A percentile compares a stretch with the other conserved stretches of the same genome.
Evolutionary conservation across 2,888 invertebrate species (phyloP).

Genomic region (Portevinia maculata): DNA sequence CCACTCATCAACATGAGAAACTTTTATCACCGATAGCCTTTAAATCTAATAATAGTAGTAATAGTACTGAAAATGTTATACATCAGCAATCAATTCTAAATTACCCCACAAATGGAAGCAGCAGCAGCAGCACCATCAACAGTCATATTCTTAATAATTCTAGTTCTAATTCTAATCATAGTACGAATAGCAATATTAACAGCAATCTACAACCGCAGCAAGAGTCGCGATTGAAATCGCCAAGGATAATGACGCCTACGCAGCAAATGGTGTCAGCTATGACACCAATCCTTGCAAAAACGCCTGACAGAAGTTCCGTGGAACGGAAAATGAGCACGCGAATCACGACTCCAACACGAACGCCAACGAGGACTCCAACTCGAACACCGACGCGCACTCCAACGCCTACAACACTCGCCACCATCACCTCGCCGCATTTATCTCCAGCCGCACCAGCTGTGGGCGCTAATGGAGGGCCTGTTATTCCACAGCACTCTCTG

Average conservation of each 20-base stretch:
- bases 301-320: conserved; percentile 75
- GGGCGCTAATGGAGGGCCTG: conserved; percentile 55
- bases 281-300: conserved; percentile 58
- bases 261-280: conserved; percentile 34
- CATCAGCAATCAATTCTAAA: conserved; percentile 75
- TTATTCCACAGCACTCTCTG: conserved; percentile 74
- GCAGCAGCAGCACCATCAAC: conserved; percentile 54
- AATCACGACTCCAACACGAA: conserved; percentile 76
- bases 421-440: conserved; percentile 62
- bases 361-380: conserved; percentile 77
- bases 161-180: conserved; percentile 72
- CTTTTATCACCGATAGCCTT: conserved; percentile 76
- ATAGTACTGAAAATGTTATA: conserved; percentile 72
- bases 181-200: conserved; percentile 67
- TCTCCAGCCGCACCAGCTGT: conserved; percentile 67
- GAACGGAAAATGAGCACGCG: conserved; percentile 76
- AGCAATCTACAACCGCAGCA: conserved; percentile 39
- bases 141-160: conserved; percentile 61
- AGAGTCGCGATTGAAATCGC: conserved; percentile 75
- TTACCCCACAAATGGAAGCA: conserved; percentile 77
- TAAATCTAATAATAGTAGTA: conserved; percentile 68
- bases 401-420: conserved; percentile 75
- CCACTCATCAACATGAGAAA: conserved; percentile 76
- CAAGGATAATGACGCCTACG: conserved; percentile 74
- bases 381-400: conserved; percentile 78